These are phyloP conservation scores for Oceanodroma leucorhoa DNA, from an alignment of 2,797 vertebrate genomes.

Conservation along the genomic window DNA sequence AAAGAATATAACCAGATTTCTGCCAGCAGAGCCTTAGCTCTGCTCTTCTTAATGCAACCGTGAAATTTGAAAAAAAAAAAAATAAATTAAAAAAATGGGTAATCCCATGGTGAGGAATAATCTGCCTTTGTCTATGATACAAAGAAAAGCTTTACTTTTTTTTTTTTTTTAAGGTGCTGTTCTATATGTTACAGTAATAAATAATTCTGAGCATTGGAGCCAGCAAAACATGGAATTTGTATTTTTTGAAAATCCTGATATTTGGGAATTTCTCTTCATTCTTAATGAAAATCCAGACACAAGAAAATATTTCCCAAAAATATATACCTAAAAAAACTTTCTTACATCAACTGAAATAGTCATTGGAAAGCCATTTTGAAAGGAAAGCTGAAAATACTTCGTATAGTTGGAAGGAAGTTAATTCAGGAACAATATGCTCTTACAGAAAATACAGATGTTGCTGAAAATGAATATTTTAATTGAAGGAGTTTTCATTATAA, in stretches of 20 bases:
- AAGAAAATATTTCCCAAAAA: neutral
- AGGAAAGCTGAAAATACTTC: neutral
- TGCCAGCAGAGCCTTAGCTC: neutral
- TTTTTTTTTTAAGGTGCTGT: neutral
- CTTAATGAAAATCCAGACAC: neutral
- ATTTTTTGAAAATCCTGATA: neutral
- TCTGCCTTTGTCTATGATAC: neutral
- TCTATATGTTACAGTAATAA: neutral
- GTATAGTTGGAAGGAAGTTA: neutral
- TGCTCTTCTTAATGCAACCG: neutral
- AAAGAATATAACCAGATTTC: neutral
- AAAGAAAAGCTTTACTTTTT: neutral
- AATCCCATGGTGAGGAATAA: conserved; percentile 35
- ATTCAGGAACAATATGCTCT: neutral
- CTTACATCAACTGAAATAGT: neutral
- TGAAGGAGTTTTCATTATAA: neutral
- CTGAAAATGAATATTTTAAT: neutral
- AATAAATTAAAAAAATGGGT: neutral
- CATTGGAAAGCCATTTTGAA: neutral
- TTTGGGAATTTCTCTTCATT: neutral
- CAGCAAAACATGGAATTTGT: neutral
- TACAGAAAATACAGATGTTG: neutral
- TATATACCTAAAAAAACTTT: neutral
- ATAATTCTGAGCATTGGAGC: neutral
- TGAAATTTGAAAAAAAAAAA: neutral